phyloP scores from a whole-genome alignment of 2,113 vertebrate species.

The Bettongia penicillata region DNA sequence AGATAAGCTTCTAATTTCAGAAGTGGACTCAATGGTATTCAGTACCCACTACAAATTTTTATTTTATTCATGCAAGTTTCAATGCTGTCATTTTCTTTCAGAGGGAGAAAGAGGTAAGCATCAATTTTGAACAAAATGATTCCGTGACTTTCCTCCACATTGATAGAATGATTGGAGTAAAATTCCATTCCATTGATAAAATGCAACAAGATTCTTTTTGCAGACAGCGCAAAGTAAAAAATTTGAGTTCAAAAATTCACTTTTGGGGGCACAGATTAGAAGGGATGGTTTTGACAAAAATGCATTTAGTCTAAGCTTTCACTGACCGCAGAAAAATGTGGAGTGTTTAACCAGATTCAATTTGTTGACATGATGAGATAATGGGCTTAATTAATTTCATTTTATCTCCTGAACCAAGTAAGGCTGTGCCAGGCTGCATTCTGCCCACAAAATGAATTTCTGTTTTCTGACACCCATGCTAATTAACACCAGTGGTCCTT shows the following conservation, averaged over 20 bases:
- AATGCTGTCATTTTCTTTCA: conserved; percentile 71
- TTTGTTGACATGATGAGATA: conserved; percentile 39
- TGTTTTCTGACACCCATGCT: conserved; percentile 50
- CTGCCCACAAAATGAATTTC: conserved; percentile 21
- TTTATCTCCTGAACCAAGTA: conserved; percentile 61
- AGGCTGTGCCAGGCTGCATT: conserved; percentile 10
- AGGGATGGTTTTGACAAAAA: conserved; percentile 73
- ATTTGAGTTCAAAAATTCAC: conserved; percentile 63
- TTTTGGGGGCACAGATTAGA: conserved; percentile 50
- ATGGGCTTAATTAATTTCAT: conserved; percentile 45
- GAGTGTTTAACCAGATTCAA: conserved; percentile 60
- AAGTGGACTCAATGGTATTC: conserved; percentile 20
- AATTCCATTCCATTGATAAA: conserved; percentile 79
- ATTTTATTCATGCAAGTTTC: conserved; percentile 65
- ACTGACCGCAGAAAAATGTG: conserved; percentile 50
- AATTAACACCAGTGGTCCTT: conserved; percentile 27
- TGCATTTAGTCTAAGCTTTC: conserved; percentile 67
- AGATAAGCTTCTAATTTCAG: conserved; percentile 48
- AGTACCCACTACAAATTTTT: conserved; percentile 67
- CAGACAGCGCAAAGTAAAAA: conserved; percentile 67
- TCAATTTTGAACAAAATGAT: conserved; percentile 73
- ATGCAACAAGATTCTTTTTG: conserved; percentile 61
- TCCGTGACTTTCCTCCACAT: conserved; percentile 74
- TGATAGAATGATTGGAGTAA: conserved; percentile 81
- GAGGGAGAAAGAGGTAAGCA: conserved; percentile 53